Evolutionary conservation across 2,113 vertebrate species (phyloP).

Genomic region (Aldabrachelys gigantea): DNA sequence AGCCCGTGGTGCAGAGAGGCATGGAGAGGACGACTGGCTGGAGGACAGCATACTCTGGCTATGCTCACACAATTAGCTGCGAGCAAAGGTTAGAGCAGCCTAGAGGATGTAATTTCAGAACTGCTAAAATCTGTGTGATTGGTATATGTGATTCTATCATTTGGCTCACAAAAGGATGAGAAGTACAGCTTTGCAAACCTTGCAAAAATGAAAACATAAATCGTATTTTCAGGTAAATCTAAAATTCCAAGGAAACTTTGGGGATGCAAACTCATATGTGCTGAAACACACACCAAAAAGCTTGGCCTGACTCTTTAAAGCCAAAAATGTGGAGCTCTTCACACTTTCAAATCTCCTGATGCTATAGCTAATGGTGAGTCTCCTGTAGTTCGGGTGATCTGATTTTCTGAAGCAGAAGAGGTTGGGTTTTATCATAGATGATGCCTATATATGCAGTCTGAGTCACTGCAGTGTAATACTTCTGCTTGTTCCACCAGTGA

Average conservation of each 20-base stretch:
- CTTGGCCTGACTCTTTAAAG: not conserved
- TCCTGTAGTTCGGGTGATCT: not conserved
- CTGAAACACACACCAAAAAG: not conserved
- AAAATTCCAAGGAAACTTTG: not conserved
- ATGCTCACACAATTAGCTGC: not conserved
- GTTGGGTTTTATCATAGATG: not conserved
- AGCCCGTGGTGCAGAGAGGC: not conserved
- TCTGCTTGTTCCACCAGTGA: rapidly evolving
- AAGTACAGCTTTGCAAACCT: not conserved
- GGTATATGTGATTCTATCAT: not conserved
- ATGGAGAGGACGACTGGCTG: not conserved
- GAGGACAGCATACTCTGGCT: not conserved
- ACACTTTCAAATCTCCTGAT: not conserved
- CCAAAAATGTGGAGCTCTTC: not conserved
- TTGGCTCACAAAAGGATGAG: not conserved
- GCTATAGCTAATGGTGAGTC: not conserved
- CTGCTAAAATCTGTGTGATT: not conserved
- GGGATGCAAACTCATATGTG: not conserved
- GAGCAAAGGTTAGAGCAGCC: not conserved
- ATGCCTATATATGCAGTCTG: not conserved
- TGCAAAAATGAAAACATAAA: not conserved
- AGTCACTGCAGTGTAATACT: not conserved
- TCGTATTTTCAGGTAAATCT: not conserved
- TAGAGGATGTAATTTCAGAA: not conserved
- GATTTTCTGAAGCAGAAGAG: not conserved